Evolutionary conservation across 2,113 vertebrate genomes (phyloP).

Genomic region (Leptobrachium ailaonicum): DNA sequence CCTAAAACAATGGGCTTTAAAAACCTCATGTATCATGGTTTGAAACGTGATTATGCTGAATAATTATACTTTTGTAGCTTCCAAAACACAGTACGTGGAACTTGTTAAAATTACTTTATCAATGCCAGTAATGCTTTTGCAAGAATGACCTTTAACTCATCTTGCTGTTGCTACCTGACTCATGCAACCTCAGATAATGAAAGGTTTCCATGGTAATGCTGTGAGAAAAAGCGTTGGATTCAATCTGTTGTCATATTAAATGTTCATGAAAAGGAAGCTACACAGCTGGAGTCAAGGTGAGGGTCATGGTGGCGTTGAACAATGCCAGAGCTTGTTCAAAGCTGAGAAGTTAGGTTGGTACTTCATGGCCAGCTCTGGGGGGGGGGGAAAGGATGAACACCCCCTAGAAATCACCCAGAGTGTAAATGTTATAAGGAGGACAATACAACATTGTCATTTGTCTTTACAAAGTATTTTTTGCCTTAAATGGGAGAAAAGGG

Average conservation of each 20-base stretch:
- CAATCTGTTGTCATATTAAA: slow-evolving; percentile 69
- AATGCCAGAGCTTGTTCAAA: slow-evolving; percentile 19
- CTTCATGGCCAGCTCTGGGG: neutral
- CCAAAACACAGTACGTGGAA: slow-evolving; percentile 36
- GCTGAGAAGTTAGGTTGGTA: slow-evolving; percentile 28
- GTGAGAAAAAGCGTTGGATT: slow-evolving; percentile 54
- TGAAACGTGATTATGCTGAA: too few relatives aligned
- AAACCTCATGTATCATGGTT: too few relatives aligned
- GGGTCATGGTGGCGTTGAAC: slow-evolving; percentile 1
- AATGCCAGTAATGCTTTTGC: slow-evolving; percentile 59
- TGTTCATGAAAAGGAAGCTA: slow-evolving; percentile 59
- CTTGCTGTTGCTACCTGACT: slow-evolving; percentile 69
- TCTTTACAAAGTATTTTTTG: slow-evolving; percentile 57
- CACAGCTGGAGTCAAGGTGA: slow-evolving; percentile 15
- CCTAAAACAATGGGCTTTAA: too few relatives aligned
- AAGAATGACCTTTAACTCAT: slow-evolving; percentile 70
- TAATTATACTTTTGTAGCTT: too few relatives aligned
- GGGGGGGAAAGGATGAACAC: too few relatives aligned
- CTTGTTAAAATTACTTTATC: slow-evolving; percentile 69
- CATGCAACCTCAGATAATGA: slow-evolving; percentile 62
- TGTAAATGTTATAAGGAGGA: slow-evolving; percentile 13
- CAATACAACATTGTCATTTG: slow-evolving; percentile 59
- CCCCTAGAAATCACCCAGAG: neutral
- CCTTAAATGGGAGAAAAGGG: slow-evolving; percentile 38
- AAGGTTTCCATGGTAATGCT: slow-evolving; percentile 75